These are phyloP conservation scores for Poecile montanus DNA, from an alignment of 2,797 vertebrate species.

Conservation along the genomic window DNA sequence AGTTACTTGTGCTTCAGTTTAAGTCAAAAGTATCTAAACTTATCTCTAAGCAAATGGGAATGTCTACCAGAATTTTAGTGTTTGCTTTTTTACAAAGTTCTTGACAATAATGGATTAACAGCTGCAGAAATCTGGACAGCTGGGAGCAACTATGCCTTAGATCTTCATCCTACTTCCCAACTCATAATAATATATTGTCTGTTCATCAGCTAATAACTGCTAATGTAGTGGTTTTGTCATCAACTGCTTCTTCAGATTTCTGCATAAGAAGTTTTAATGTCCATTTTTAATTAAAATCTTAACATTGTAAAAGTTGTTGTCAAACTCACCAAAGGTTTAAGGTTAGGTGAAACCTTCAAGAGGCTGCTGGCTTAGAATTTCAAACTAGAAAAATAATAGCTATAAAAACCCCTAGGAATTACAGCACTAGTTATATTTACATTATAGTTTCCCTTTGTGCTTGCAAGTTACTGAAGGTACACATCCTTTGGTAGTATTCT, in stretches of 20 bases:
- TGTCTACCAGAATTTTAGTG: not conserved
- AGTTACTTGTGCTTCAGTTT: constrained; percentile 28
- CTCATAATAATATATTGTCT: not conserved
- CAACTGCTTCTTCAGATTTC: not conserved
- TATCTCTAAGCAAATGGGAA: not conserved
- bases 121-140: not conserved
- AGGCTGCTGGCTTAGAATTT: constrained; percentile 4
- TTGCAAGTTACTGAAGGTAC: constrained; percentile 22
- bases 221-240: not conserved
- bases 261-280: not conserved
- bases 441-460: constrained; percentile 44
- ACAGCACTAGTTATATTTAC: constrained; percentile 35
- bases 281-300: not conserved
- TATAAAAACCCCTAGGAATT: constrained; percentile 13
- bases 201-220: not conserved
- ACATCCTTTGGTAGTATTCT: constrained; percentile 26
- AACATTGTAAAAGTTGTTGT: not conserved
- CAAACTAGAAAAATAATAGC: constrained; percentile 29
- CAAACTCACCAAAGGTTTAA: not conserved
- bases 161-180: not conserved
- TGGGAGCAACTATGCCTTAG: not conserved
- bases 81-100: not conserved
- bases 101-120: not conserved
- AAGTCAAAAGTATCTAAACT: not conserved
- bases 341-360: not conserved